These are phyloP conservation scores for Myotis lucifugus DNA, from an alignment of 2,113 vertebrate species.

Conservation along the genomic window DNA sequence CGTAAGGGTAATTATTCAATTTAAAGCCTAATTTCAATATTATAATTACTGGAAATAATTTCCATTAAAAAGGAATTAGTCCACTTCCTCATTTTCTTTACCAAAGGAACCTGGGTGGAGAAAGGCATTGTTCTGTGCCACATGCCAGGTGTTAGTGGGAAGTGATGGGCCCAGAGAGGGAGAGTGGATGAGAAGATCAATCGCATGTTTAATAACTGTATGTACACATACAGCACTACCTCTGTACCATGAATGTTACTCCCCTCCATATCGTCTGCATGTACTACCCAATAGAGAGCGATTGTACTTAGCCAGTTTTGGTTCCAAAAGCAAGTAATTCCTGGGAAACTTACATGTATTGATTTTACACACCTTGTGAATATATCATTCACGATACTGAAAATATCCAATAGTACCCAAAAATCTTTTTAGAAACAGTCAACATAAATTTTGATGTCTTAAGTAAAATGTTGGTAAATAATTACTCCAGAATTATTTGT, in stretches of 20 bases:
- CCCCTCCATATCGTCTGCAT: background rate
- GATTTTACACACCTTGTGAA: background rate
- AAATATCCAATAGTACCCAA: constrained; percentile 7
- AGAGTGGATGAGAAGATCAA: background rate
- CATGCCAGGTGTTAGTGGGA: background rate
- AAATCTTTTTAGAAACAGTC: background rate
- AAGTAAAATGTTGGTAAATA: background rate
- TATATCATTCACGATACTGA: background rate
- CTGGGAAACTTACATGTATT: background rate
- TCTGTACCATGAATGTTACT: background rate
- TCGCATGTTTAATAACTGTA: background rate
- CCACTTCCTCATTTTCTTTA: background rate
- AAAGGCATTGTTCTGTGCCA: background rate
- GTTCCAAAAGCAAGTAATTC: constrained; percentile 22
- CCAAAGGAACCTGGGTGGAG: background rate
- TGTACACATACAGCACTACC: background rate
- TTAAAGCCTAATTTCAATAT: constrained; percentile 8
- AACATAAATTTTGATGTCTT: background rate
- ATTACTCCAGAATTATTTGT: background rate
- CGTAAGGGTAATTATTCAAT: background rate
- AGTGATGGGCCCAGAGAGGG: background rate
- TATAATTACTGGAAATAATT: background rate
- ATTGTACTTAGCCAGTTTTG: background rate
- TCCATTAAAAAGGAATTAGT: background rate
- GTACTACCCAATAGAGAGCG: no score